These are phyloP conservation scores for Morelia viridis DNA, from an alignment of 2,797 vertebrate genomes.

Conservation along the genomic window DNA sequence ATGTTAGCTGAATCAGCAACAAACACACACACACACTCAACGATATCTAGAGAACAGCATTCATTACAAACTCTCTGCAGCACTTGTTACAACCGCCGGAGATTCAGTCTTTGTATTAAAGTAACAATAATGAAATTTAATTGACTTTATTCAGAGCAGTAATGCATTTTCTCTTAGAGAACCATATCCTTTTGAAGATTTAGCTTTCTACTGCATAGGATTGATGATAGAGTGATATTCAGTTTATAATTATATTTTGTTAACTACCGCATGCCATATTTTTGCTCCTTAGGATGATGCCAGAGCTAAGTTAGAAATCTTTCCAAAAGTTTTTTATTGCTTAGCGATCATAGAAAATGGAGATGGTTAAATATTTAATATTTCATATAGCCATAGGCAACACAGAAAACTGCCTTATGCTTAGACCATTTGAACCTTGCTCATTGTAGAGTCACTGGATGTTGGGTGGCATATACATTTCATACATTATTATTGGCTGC, in stretches of 20 bases:
- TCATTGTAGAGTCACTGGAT: neutral
- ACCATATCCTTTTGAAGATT: slow-evolving; percentile 26
- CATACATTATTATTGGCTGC: neutral
- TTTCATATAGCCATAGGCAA: neutral
- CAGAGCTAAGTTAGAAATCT: neutral
- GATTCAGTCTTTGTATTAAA: slow-evolving; percentile 54
- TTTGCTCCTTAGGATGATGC: neutral
- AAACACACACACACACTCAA: slow-evolving; percentile 14
- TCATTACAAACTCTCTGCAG: slow-evolving; percentile 48
- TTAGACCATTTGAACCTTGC: neutral
- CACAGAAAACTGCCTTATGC: neutral
- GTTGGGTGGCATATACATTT: neutral
- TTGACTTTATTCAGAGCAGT: slow-evolving; percentile 64
- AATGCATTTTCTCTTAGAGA: slow-evolving; percentile 50
- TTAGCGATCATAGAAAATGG: neutral
- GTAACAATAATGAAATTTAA: slow-evolving; percentile 67
- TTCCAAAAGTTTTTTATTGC: neutral
- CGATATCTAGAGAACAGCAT: neutral
- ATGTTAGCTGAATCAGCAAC: slow-evolving; percentile 50
- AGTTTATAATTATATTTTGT: slow-evolving; percentile 5
- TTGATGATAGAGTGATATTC: slow-evolving; percentile 1
- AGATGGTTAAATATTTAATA: slow-evolving; percentile 12
- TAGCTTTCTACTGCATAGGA: slow-evolving; percentile 34
- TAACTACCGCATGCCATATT: neutral
- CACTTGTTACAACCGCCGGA: slow-evolving; percentile 50